Conservation (phyloP, 2,888 invertebrate species). For the Cryptus armator region DNA sequence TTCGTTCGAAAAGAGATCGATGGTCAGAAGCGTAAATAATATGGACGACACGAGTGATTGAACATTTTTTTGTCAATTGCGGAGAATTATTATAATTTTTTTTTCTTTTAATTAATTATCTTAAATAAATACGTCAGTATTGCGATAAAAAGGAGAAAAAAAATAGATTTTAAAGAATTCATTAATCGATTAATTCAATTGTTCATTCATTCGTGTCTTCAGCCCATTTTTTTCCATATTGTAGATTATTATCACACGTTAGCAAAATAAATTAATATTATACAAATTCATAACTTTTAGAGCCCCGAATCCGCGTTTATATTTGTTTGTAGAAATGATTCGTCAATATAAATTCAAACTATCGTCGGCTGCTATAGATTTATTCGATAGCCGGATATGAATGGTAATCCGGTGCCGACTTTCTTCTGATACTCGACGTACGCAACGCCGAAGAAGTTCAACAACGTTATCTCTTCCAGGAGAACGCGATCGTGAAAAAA, state of each 20-base stretch:
- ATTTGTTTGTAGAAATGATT: no score
- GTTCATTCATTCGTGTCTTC: conserved; percentile 18
- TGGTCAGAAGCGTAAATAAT: conserved; percentile 4
- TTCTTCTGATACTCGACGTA: conserved; percentile 94
- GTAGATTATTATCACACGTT: conserved; percentile 60
- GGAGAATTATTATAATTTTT: not conserved
- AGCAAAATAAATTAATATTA: conserved; percentile 31
- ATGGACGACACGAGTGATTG: not conserved
- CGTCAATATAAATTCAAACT: conserved; percentile 60
- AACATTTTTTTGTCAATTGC: not conserved
- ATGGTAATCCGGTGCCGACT: conserved; percentile 95
- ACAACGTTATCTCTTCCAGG: conserved; percentile 95
- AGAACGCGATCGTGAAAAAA: conserved; percentile 96
- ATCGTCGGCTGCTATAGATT: conserved; percentile 78
- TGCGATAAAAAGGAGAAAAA: not conserved
- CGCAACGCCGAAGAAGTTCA: conserved; percentile 96
- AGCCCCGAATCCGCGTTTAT: not conserved
- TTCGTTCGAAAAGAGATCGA: conserved; percentile 28
- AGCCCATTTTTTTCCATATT: conserved; percentile 7
- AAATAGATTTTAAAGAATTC: not conserved
- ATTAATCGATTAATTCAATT: not conserved
- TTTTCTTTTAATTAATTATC: not conserved
- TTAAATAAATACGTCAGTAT: not conserved
- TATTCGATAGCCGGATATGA: conserved; percentile 91
- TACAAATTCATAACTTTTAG: conserved; percentile 5